Evolutionary conservation across 2,888 invertebrate species (phyloP).

Genomic region (Candidula unifasciata): DNA sequence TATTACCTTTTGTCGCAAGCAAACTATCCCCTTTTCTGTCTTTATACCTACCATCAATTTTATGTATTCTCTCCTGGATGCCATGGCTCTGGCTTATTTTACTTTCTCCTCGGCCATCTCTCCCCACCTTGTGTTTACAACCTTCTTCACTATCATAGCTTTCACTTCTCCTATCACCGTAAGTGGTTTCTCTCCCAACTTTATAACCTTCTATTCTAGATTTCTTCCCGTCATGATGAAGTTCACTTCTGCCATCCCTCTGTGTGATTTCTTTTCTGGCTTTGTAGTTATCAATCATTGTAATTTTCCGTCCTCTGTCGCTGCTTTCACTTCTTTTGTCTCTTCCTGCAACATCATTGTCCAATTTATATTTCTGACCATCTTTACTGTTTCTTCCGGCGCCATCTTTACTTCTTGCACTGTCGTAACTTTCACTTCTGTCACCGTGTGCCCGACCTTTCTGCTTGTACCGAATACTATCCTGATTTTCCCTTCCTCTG

Average conservation of each 20-base stretch:
- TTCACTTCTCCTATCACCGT: neutral
- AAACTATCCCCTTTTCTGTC: neutral
- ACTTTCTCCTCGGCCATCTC: too few species aligned
- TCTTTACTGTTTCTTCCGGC: slow-evolving; percentile 35
- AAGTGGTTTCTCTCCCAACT: neutral
- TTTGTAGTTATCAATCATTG: neutral
- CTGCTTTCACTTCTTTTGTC: slow-evolving; percentile 2
- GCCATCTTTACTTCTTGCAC: neutral
- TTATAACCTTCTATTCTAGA: neutral
- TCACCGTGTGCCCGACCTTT: neutral
- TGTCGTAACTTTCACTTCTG: slow-evolving; percentile 14
- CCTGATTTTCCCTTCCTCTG: neutral
- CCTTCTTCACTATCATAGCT: neutral
- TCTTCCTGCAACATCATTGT: neutral
- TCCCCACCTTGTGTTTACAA: too few species aligned
- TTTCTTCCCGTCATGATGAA: neutral
- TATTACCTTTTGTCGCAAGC: neutral
- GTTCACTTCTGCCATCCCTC: neutral
- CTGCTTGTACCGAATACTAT: neutral
- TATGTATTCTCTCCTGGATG: neutral
- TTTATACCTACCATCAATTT: neutral
- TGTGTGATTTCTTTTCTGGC: neutral
- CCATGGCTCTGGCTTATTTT: neutral
- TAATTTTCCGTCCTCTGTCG: slow-evolving; percentile 2
- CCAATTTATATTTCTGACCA: slow-evolving; percentile 7